Evolutionary conservation across 2,113 vertebrate species (phyloP).

Genomic region (Agapornis roseicollis): DNA sequence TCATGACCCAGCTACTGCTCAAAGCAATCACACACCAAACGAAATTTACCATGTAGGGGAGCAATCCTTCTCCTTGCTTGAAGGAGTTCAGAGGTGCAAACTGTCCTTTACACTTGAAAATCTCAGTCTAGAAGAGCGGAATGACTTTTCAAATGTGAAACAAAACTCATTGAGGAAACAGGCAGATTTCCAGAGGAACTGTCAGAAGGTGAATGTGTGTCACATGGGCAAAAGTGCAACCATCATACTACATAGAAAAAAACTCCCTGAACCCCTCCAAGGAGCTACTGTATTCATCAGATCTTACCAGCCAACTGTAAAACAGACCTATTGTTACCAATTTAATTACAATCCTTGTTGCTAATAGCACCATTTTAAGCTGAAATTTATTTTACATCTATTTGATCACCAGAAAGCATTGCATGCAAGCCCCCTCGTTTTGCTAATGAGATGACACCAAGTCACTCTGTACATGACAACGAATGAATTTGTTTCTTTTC

Average conservation of each 20-base stretch:
- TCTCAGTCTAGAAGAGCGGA: background rate
- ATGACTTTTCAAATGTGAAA: slow-evolving; percentile 19
- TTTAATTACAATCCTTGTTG: background rate
- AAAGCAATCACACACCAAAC: background rate
- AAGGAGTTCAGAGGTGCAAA: background rate
- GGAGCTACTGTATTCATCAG: background rate
- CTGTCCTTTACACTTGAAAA: background rate
- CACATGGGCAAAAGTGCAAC: background rate
- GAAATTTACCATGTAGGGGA: fast-evolving
- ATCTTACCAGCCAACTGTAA: slow-evolving; percentile 8
- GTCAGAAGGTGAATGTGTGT: background rate
- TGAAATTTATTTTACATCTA: slow-evolving; percentile 39
- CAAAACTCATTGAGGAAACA: slow-evolving; percentile 36
- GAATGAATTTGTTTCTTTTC: slow-evolving; percentile 21
- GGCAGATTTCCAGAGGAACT: slow-evolving; percentile 13
- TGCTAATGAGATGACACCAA: background rate
- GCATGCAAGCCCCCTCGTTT: background rate
- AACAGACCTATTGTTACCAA: slow-evolving; percentile 9
- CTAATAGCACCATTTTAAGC: slow-evolving; percentile 18
- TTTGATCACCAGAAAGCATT: background rate
- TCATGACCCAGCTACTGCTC: background rate
- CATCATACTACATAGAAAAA: background rate
- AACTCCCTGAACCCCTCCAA: background rate
- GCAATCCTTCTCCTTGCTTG: background rate
- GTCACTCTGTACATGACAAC: background rate